phyloP scores from a whole-genome alignment of 2,113 vertebrate species.

The Misgurnus mizolepis region DNA sequence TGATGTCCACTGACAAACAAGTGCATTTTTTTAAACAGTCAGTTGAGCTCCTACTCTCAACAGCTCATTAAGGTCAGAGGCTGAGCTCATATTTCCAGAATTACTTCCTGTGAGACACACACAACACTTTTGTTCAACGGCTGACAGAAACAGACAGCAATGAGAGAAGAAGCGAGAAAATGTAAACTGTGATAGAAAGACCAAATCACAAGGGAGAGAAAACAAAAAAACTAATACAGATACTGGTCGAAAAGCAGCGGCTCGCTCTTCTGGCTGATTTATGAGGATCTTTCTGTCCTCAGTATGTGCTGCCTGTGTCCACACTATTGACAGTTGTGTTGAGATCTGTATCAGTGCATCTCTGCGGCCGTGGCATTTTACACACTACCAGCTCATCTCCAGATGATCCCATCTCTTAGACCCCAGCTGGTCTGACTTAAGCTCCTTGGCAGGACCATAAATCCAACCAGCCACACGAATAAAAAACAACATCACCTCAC shows the following conservation, averaged over 20 bases:
- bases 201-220: background rate
- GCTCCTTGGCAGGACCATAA: background rate
- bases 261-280: constrained; percentile 25
- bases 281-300: constrained; percentile 35
- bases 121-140: too few relatives aligned
- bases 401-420: constrained; percentile 10
- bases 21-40: too few relatives aligned
- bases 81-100: too few relatives aligned
- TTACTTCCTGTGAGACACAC: too few relatives aligned
- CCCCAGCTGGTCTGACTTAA: constrained; percentile 11
- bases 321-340: constrained; percentile 40
- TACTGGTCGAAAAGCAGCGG: background rate
- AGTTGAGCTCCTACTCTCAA: too few relatives aligned
- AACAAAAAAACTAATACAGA: background rate
- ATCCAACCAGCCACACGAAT: background rate
- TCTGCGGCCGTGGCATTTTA: constrained; percentile 29
- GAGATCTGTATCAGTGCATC: constrained; percentile 39
- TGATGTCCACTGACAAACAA: too few relatives aligned
- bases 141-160: too few relatives aligned
- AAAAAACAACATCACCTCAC: constrained; percentile 3
- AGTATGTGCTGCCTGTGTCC: background rate
- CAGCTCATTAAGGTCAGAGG: too few relatives aligned
- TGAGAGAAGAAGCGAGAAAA: too few relatives aligned
- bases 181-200: background rate
- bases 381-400: constrained; percentile 15